Base-by-base conservation (phyloP, 2,797 vertebrate genomes). In the Tangara arthus region DNA sequence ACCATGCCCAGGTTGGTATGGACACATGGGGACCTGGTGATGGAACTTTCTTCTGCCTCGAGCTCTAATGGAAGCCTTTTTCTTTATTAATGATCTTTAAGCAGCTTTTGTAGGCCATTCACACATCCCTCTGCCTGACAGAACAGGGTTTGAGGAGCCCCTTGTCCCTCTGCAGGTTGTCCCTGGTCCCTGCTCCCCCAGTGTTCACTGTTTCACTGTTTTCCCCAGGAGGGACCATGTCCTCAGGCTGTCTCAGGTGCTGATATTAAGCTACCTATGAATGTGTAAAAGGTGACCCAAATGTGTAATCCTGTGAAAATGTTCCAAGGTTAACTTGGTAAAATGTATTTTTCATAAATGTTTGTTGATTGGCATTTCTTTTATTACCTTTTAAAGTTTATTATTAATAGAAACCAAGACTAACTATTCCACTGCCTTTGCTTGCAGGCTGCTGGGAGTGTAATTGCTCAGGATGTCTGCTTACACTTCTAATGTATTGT, bases 201-300 rank as follows among this genome's bases (percentile, higher is more conserved):
- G 42, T 1, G 16, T 23, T 37, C 13, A 12, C 2, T 1, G 0
- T 22, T 39, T 80, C 15, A 12, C 2, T 1, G 0, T 19, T 34
- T 81, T 78, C 49, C 24, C 15, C 8, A 0, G 13, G 7, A 1
- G 7, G 0, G 7, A 0, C 12, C 1, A 1, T 0, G 0, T 35
- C 41, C 55, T 63, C 2, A 1, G 9, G 15, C 56, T 39, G 9
- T 27, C 20, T 61, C 41, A 44, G 50, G n/a, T 4, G 1, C 52
- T 65, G 49, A 16, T 42, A 32, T 21, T 63, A 56, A 75, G 27
- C 5, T 63, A 39, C 12, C 10, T 35, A 14, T 34, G 68, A 73
- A 73, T 42, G 47, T 37, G 23, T 19, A 37, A 76, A 84, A 83
- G 46, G 53, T 52, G 32, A 42, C 12, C 39, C 47, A 78, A 59